Evolutionary conservation across 2,888 invertebrate species (phyloP), one percentile per base, ranked within the genome.

Genomic region (Sphaerophoria rueppellii): DNA sequence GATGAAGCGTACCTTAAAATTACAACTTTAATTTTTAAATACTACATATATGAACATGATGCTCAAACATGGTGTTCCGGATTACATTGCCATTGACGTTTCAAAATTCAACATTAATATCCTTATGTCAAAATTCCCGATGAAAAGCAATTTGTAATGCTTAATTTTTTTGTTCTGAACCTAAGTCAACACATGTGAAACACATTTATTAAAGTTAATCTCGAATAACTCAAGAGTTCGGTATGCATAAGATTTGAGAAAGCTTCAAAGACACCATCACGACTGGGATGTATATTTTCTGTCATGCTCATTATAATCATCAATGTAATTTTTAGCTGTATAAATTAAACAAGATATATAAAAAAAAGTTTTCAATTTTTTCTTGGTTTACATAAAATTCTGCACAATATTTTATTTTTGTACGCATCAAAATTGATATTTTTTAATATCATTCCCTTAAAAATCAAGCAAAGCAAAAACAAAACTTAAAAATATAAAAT

Each of bases 321-420:
- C 48, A 34, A 63, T 46, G 24, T 48, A 6, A 48, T 46, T 16
- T 35, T 52, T 52, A 52, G 32, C 24, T n/a, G 52, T 40, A 24
- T 52, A 52, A 40, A 40, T 6, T 40, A 40, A 40, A 40, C 24
- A 24, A 24, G 24, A 24, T 2, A 24, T 24, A 24, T 24, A 2
- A 6, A 40, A 37, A 52, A 52, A 14, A 4, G n/a, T 37, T 43
- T 9, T 60, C 40, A 16, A 43, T 55, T 55, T 24, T 63, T 16
- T 4, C 43, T 63, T 55, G 43, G 34, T 46, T 54, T 52, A 43
- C 14, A 54, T 0, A 24, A 24, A 63, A 57, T 52, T 43, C 63
- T 75, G 82, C 78, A 82, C 82, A 82, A 79, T 57, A 79, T 78
- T 50, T 82, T 75, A 75, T 82, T 78, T 82, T 74, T 74, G 37